Base-by-base conservation (phyloP, 1,140 invertebrate species). In the Drosophila mojavensis region DNA sequence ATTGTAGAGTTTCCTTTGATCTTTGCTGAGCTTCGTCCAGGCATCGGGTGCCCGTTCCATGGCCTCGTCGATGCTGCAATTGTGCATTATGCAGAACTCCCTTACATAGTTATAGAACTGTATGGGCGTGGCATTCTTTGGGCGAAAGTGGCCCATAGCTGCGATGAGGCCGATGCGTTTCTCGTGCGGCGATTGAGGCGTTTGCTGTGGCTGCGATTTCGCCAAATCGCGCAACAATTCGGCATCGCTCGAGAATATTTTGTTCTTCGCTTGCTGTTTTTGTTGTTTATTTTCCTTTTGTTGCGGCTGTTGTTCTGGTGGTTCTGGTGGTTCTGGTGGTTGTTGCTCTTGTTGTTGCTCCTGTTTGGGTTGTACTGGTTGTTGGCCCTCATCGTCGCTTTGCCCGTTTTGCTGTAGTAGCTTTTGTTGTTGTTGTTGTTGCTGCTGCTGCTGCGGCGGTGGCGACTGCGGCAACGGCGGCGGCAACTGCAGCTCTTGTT, bases 81-180 rank as follows among this genome's bases (percentile, higher is more conserved):
- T 84, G 70, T 90, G 81, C 51, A 89, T 80, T 1, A 89, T 89
- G 62, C 84, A 89, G 5, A 70, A 60, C 28, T 89, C 84, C 0
- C 84, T 47, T 6, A 89, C 81, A 48, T 69, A 89, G 33, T 89
- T 89, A 30, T 90, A 89, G 41, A 90, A 89, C 60, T 89, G 84
- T 5, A 73, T 55, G 15, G 85, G 78, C 56, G 17, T 89, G 28
- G 84, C 84, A 13, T 72, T 72, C 0, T 43, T 47, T 0, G 84
- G 84, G 26, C 71, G 47, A 3, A 89, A 89, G 1, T 64, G 67
- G 5, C 74, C 53, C 15, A 89, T 56, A 0, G 75, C 67, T 9
- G 53, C 47, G 1, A 89, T 84, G 0, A 89, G 68, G 0, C 47
- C 65, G 0, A 64, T 15, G 1, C 78, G 61, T 20, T 84, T 86